Evolutionary conservation across 2,888 invertebrate species (phyloP).

Genomic region (Hypolimnas misippus): DNA sequence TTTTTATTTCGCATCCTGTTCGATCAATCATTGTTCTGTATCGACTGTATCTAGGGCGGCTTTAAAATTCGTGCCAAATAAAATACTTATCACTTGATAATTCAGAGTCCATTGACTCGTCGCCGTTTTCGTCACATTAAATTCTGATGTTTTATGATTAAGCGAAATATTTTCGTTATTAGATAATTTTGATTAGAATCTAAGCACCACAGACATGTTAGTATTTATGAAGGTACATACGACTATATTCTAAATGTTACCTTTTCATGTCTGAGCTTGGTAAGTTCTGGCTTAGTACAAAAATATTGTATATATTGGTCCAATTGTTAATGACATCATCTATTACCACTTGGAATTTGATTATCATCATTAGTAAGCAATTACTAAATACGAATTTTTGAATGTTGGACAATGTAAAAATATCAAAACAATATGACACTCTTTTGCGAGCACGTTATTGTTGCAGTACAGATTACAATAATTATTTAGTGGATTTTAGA

Average conservation of each 20-base stretch:
- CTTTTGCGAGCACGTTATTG: no score
- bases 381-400: no score
- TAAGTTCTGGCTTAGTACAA: no score
- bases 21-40: slow-evolving; percentile 56
- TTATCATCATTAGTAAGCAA: no score
- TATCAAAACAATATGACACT: no score
- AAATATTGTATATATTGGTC: no score
- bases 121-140: slow-evolving; percentile 45
- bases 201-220: neutral
- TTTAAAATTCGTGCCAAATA: slow-evolving; percentile 52
- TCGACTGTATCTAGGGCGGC: slow-evolving; percentile 54
- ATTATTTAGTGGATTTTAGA: no score
- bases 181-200: slow-evolving; percentile 3
- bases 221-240: neutral
- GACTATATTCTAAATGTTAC: neutral
- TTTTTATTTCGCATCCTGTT: slow-evolving; percentile 49
- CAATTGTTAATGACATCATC: no score
- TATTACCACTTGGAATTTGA: no score
- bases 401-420: no score
- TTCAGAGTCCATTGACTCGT: slow-evolving; percentile 58
- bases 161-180: slow-evolving; percentile 19
- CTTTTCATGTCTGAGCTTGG: neutral
- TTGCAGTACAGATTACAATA: no score
- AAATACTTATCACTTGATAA: slow-evolving; percentile 56
- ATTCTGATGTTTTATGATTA: slow-evolving; percentile 41